A percentile compares a stretch with the other conserved stretches of the same genome.
Conservation (phyloP, 2,113 vertebrate species). For the Clarias macrocephalus region DNA sequence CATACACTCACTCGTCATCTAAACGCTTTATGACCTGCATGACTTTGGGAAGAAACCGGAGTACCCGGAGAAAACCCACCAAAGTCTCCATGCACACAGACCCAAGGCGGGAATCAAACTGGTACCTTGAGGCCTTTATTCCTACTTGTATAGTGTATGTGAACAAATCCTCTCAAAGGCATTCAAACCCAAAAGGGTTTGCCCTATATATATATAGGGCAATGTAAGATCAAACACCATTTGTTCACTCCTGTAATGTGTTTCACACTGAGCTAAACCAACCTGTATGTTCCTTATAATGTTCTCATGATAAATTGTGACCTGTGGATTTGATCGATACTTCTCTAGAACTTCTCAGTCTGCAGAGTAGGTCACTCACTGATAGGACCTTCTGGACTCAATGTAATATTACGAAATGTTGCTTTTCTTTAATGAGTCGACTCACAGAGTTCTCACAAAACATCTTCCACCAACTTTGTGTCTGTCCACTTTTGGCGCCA, state of each 20-base stretch:
- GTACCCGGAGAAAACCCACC: no score
- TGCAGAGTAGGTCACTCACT: neutral
- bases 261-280: neutral
- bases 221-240: neutral
- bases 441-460: conserved; percentile 25
- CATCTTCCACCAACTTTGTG: conserved; percentile 35
- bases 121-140: no score
- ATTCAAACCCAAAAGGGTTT: neutral
- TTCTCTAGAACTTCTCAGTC: neutral
- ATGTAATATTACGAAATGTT: conserved; percentile 26
- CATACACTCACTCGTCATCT: neutral
- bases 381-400: neutral
- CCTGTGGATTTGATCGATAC: conserved; percentile 5
- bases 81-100: no score
- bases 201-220: neutral
- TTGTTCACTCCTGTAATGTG: neutral
- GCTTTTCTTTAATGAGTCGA: conserved; percentile 7
- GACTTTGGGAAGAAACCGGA: no score
- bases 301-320: neutral
- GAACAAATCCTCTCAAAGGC: neutral
- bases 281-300: neutral
- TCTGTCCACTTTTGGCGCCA: conserved; percentile 22
- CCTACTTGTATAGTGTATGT: neutral
- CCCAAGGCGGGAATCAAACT: no score
- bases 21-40: no score